These are phyloP conservation scores for Acanthurus tractus DNA, from an alignment of 2,797 vertebrate species.

Conservation along the genomic window DNA sequence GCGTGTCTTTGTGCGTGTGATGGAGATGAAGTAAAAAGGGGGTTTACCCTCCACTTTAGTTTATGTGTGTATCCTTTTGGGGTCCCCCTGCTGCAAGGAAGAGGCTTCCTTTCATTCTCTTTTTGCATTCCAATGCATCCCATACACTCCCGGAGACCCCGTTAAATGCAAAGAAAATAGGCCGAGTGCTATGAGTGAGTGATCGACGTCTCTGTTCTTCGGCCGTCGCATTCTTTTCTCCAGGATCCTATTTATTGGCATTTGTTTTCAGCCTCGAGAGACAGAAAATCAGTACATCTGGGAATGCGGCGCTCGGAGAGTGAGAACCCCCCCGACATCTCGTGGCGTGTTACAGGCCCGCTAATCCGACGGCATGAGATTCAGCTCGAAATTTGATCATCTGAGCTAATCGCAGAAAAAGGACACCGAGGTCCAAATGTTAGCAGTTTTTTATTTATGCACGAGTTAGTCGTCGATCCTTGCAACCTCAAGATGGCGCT, in stretches of 20 bases:
- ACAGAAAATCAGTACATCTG: slow-evolving; percentile 39
- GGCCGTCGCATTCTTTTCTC: slow-evolving; percentile 64
- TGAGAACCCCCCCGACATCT: slow-evolving; percentile 1
- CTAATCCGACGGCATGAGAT: neutral
- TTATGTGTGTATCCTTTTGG: slow-evolving; percentile 81
- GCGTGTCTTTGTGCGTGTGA: slow-evolving; percentile 60
- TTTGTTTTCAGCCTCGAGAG: slow-evolving; percentile 45
- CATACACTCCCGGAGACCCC: slow-evolving; percentile 70
- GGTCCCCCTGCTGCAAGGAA: slow-evolving; percentile 76
- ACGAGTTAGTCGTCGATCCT: neutral
- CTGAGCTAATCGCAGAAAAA: neutral
- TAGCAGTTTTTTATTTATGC: neutral
- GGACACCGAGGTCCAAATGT: neutral
- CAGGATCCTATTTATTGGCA: slow-evolving; percentile 59
- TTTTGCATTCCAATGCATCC: slow-evolving; percentile 83
- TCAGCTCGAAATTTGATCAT: neutral
- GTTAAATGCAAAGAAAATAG: slow-evolving; percentile 79
- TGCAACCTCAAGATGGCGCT: neutral
- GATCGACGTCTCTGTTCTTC: slow-evolving; percentile 78
- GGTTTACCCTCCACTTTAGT: slow-evolving; percentile 78
- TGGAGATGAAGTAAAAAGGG: slow-evolving; percentile 58
- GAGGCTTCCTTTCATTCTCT: slow-evolving; percentile 82
- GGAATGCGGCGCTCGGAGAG: slow-evolving; percentile 10
- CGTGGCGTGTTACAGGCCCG: neutral
- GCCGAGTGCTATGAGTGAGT: slow-evolving; percentile 62